Conservation (phyloP, 1,140 invertebrate species). For the Planococcus citri region DNA sequence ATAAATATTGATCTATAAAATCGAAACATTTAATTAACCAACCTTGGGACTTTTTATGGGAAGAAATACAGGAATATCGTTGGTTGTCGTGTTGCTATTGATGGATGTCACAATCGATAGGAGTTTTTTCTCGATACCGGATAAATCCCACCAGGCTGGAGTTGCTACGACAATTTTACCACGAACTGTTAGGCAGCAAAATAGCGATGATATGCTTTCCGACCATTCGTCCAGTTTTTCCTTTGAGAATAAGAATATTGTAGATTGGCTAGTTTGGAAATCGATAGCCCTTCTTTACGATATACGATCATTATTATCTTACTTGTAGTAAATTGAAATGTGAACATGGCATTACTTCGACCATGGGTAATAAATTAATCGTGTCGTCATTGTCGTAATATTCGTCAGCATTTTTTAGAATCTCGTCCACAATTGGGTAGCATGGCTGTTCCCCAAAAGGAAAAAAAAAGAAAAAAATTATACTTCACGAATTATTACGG, state of each 20-base stretch:
- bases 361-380: neutral
- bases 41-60: constrained; percentile 70
- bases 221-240: constrained; percentile 58
- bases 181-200: constrained; percentile 62
- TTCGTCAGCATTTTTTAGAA: neutral
- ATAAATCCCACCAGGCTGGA: constrained; percentile 60
- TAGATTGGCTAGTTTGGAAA: neutral
- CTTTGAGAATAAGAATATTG: constrained; percentile 38
- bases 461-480: neutral
- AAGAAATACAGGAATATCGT: constrained; percentile 67
- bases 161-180: constrained; percentile 63
- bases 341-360: neutral
- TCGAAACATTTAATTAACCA: no score
- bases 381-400: neutral
- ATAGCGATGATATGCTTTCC: constrained; percentile 59
- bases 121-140: constrained; percentile 57
- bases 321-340: neutral
- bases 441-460: neutral
- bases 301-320: neutral
- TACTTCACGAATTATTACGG: no score
- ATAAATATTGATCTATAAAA: neutral
- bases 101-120: constrained; percentile 49
- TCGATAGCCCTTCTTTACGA: neutral
- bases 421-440: neutral
- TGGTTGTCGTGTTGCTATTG: constrained; percentile 48